These are phyloP conservation scores for Sebastes dallii DNA, from an alignment of 2,797 vertebrate genomes.

Conservation along the genomic window DNA sequence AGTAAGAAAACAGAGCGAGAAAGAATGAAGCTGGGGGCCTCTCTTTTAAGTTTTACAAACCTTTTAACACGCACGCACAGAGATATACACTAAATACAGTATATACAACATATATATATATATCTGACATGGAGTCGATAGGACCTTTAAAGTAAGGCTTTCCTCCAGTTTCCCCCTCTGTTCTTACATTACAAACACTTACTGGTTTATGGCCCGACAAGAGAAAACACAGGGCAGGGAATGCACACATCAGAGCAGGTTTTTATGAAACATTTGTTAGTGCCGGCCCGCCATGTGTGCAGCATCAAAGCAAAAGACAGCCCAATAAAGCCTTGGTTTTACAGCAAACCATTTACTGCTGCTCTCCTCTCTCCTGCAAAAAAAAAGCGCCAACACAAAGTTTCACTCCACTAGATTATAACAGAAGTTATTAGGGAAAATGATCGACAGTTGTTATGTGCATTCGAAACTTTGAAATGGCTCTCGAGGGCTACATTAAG, in stretches of 20 bases:
- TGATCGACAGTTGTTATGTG: conserved; percentile 40
- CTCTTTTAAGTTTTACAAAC: conserved; percentile 1
- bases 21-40: not conserved
- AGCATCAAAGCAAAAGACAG: conserved; percentile 59
- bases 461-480: conserved; percentile 33
- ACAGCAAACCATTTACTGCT: conserved; percentile 52
- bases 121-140: not conserved
- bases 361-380: conserved; percentile 15
- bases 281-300: conserved; percentile 57
- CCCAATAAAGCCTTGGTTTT: conserved; percentile 64
- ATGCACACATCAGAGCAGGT: conserved; percentile 45
- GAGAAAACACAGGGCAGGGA: conserved; percentile 38
- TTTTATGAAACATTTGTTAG: conserved; percentile 63
- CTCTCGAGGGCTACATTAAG: conserved; percentile 24
- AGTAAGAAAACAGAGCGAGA: not conserved
- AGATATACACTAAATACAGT: conserved; percentile 9
- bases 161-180: conserved; percentile 21
- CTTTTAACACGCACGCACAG: not conserved
- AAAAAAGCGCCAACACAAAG: conserved; percentile 19
- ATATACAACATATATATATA: conserved; percentile 3
- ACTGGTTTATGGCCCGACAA: conserved; percentile 42
- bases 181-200: not conserved
- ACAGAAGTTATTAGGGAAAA: conserved; percentile 55
- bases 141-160: conserved; percentile 20
- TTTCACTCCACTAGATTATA: conserved; percentile 44